Percentiles rank a stretch among this genome's conserved stretches.
These are phyloP conservation scores for Malacoctenus gilli DNA, from an alignment of 2,797 vertebrate species.

Conservation along the genomic window DNA sequence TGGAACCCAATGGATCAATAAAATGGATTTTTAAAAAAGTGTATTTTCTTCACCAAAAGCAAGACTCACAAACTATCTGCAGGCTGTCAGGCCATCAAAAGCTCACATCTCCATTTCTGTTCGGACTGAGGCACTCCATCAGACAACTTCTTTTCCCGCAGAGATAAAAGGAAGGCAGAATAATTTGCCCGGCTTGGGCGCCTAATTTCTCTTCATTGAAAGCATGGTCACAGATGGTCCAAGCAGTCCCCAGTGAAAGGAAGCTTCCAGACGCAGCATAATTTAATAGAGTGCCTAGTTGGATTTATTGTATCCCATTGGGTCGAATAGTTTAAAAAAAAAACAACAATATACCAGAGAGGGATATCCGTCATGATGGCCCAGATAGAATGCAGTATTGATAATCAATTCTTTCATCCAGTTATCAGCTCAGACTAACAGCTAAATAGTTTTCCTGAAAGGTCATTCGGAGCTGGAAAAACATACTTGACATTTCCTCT, in stretches of 20 bases:
- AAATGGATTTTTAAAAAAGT: neutral
- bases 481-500: slow-evolving; percentile 8
- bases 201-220: slow-evolving; percentile 37
- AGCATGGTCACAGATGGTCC: slow-evolving; percentile 60
- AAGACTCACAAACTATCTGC: slow-evolving; percentile 10
- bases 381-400: slow-evolving; percentile 36
- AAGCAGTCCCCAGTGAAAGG: slow-evolving; percentile 45
- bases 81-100: slow-evolving; percentile 16
- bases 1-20: no score
- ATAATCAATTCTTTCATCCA: slow-evolving; percentile 41
- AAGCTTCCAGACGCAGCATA: slow-evolving; percentile 41
- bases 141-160: slow-evolving; percentile 7
- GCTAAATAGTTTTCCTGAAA: slow-evolving; percentile 4
- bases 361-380: slow-evolving; percentile 30
- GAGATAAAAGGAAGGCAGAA: slow-evolving; percentile 32
- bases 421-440: slow-evolving; percentile 22
- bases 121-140: slow-evolving; percentile 26
- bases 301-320: slow-evolving; percentile 47
- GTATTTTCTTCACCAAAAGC: slow-evolving; percentile 8
- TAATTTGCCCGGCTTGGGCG: slow-evolving; percentile 33
- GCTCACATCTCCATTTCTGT: slow-evolving; percentile 13
- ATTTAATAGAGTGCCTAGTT: slow-evolving; percentile 59
- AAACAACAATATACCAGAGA: slow-evolving; percentile 15
- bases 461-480: neutral
- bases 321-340: slow-evolving; percentile 21